These are phyloP conservation scores for Oncopodura yosiiana DNA, from an alignment of 1,140 invertebrate genomes.

Conservation along the genomic window DNA sequence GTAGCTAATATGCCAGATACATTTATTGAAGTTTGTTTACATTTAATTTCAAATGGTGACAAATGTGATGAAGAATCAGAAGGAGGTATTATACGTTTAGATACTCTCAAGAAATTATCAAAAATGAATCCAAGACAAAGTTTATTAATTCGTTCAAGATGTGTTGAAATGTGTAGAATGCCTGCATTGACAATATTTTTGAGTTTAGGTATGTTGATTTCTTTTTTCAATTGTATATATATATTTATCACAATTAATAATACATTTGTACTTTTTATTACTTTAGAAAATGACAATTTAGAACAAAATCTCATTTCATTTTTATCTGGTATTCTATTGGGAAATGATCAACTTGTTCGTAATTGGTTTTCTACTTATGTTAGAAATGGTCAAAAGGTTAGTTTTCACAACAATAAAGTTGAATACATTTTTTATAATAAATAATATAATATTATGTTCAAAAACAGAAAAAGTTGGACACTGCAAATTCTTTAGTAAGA, in stretches of 20 bases:
- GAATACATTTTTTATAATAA: constrained; percentile 6
- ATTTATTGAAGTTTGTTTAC: constrained; percentile 78
- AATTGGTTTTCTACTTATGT: constrained; percentile 89
- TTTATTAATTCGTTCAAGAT: constrained; percentile 67
- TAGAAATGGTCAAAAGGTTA: constrained; percentile 74
- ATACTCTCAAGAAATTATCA: constrained; percentile 68
- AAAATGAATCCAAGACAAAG: constrained; percentile 82
- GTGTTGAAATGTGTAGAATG: constrained; percentile 78
- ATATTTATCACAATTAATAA: not conserved
- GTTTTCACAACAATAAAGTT: constrained; percentile 11
- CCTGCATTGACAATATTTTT: constrained; percentile 73
- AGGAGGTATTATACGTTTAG: constrained; percentile 57
- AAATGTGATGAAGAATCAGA: constrained; percentile 69
- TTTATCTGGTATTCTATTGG: constrained; percentile 71
- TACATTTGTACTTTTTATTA: not conserved
- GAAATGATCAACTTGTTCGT: constrained; percentile 77
- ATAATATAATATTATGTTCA: not conserved
- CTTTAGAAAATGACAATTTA: constrained; percentile 16
- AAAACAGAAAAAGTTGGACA: constrained; percentile 59
- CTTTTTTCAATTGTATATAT: not conserved
- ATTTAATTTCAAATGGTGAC: constrained; percentile 76
- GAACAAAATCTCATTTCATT: constrained; percentile 61
- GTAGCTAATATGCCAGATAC: constrained; percentile 86
- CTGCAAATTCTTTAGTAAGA: constrained; percentile 56
- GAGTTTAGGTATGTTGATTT: constrained; percentile 48